Base-by-base conservation (phyloP, 2,113 vertebrate species). In the Rhegmatorhina hoffmannsi region DNA sequence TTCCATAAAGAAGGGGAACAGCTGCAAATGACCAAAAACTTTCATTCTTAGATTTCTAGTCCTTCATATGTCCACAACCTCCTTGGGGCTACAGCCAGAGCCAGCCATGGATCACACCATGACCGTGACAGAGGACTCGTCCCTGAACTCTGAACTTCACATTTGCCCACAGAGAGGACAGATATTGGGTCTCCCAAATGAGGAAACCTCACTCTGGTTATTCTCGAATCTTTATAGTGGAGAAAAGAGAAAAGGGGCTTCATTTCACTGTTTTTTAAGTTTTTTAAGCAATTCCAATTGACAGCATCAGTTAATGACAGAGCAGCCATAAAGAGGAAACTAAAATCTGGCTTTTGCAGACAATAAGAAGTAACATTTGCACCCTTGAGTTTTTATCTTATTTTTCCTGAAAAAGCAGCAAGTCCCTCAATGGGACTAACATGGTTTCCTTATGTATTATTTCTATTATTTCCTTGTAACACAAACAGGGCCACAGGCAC, bases 71-170 rank as follows among this genome's bases (percentile, higher is more conserved):
- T 15, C 53, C 56, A 20, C 16, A 31, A 4, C 17, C 33, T 91
- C 44, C 46, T 31, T 43, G 29, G 18, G 8, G 8, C 10, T 2
- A 4, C 1, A 17, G 6, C 44, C 36, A 64, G 7, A 36, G 15
- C 36, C 43, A 46, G 16, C 38, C 33, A 9, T 1, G 8, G 52
- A 38, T 62, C 43, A 4, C 2, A 6, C 2, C 1, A 7, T 7
- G 25, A 38, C 34, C 56, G 13, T 1, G 12, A 23, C 0, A 34
- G 7, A 59, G 29, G 23, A 18, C n/a, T 29, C 43, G 29, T 62
- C 44, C 46, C 76, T 77, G 5, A 46, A 58, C 33, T 24, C 38
- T 8, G 3, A 40, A 40, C 20, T 50, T 56, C 11, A 36, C 47
- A 34, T 55, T 55, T 47, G 64, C 59, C 44, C 40, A 9, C 1